These are phyloP conservation scores for Nebria ingens DNA, from an alignment of 1,140 invertebrate species.

Conservation along the genomic window DNA sequence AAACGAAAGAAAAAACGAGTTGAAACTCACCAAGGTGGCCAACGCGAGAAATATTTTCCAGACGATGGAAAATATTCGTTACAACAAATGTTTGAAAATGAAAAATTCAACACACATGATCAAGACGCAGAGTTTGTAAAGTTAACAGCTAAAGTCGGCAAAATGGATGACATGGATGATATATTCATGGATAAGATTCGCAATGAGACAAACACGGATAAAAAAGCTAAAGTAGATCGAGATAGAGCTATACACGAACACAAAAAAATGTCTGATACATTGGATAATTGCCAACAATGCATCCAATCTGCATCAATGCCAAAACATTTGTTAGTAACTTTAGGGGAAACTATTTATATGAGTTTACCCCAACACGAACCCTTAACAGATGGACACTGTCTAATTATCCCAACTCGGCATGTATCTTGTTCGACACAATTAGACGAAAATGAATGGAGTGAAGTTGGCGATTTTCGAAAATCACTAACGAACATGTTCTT, in stretches of 20 bases:
- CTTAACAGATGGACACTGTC: slow-evolving; percentile 77
- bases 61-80: slow-evolving; percentile 86
- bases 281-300: slow-evolving; percentile 76
- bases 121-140: slow-evolving; percentile 74
- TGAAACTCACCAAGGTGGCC: slow-evolving; percentile 61
- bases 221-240: slow-evolving; percentile 52
- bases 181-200: slow-evolving; percentile 69
- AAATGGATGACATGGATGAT: slow-evolving; percentile 76
- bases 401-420: slow-evolving; percentile 79
- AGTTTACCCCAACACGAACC: slow-evolving; percentile 68
- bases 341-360: slow-evolving; percentile 73
- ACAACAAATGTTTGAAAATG: slow-evolving; percentile 80
- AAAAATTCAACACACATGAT: slow-evolving; percentile 71
- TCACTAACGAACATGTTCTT: slow-evolving; percentile 68
- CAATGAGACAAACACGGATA: slow-evolving; percentile 46
- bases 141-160: slow-evolving; percentile 55
- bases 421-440: slow-evolving; percentile 61
- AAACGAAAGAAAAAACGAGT: slow-evolving; percentile 43
- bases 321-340: slow-evolving; percentile 79
- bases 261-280: slow-evolving; percentile 49
- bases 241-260: slow-evolving; percentile 64
- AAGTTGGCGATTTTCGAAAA: slow-evolving; percentile 69
- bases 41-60: slow-evolving; percentile 74
- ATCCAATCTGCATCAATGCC: slow-evolving; percentile 68
- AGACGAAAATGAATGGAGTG: slow-evolving; percentile 90